Evolutionary conservation across 2,797 vertebrate genomes (phyloP).

Genomic region (Vespertilio murinus): DNA sequence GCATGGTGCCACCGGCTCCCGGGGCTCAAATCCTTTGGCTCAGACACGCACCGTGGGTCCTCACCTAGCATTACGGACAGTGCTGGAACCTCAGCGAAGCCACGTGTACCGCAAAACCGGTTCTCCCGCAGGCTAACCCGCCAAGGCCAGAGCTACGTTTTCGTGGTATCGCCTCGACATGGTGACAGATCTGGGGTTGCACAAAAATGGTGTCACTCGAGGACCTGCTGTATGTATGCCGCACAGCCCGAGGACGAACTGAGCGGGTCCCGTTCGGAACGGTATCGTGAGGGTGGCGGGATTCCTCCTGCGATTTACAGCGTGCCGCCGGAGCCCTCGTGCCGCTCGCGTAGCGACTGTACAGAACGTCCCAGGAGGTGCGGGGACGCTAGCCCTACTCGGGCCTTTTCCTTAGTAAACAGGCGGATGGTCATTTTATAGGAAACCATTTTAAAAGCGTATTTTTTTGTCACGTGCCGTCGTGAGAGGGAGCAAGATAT

Average conservation of each 20-base stretch:
- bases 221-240: not conserved
- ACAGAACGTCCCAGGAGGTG: conserved; percentile 65
- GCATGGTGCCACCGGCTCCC: not conserved
- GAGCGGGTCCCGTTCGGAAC: not conserved
- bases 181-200: not conserved
- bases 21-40: not conserved
- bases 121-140: not conserved
- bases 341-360: conserved; percentile 78
- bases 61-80: no score
- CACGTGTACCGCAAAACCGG: not conserved
- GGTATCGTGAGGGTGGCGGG: conserved; percentile 74
- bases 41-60: not conserved
- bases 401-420: conserved; percentile 53
- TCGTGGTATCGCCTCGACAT: not conserved
- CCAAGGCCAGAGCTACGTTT: not conserved
- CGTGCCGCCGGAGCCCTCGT: conserved; percentile 46
- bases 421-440: conserved; percentile 64
- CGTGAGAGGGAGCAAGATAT: conserved; percentile 72
- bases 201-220: not conserved
- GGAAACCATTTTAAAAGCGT: conserved; percentile 67
- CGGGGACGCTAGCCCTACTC: conserved; percentile 53
- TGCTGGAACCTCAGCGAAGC: not conserved
- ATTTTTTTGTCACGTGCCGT: conserved; percentile 73
- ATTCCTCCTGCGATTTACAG: conserved; percentile 54
- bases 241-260: not conserved